Base-by-base conservation (phyloP, 2,797 vertebrate species). In the Sebastes matsubarae region DNA sequence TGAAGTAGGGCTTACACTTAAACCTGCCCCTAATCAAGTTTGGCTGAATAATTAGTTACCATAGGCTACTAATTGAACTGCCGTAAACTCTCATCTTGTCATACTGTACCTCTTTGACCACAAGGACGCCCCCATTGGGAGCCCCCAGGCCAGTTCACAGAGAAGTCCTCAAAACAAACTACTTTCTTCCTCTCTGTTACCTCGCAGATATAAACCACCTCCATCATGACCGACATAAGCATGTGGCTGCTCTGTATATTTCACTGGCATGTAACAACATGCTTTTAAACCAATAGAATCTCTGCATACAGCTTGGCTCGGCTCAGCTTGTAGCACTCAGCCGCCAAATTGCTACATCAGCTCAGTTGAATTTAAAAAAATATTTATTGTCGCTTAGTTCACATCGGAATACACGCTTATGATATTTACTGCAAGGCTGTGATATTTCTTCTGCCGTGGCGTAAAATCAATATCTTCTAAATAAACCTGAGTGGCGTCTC, bases 381-480 rank as follows among this genome's bases (percentile, higher is more conserved):
- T 91, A 93, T 95, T 95, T 94, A 95, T 93, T 78, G 92, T 89
- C 87, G 81, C 93, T 95, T 94, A 91, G 88, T 90, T 81, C 79
- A 85, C 83, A 90, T 93, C 90, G 85, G 82, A 93, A 93, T 92
- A 83, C 86, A 61, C 68, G 77, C 85, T 83, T 87, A 88, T 93
- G 88, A 89, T 92, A 91, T 94, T 94, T 91, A 93, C 89, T 80
- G 87, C 82, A 84, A 84, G 75, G 75, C 80, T 84, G 82, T 79
- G 82, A 90, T 95, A 93, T 94, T 95, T 95, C 91, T 90, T 72
- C 71, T 32, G 61, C 65, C 4, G 63, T 86, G 95, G 85, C 93
- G 42, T 81, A 91, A 95, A 96, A 96, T 96, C 95, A 83, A 96
- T 96, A 91, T 69, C 75, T 87, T 94, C 90, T 91, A 92, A 94